Conservation (phyloP, 2,888 invertebrate species). For the Ochropacha duplaris region DNA sequence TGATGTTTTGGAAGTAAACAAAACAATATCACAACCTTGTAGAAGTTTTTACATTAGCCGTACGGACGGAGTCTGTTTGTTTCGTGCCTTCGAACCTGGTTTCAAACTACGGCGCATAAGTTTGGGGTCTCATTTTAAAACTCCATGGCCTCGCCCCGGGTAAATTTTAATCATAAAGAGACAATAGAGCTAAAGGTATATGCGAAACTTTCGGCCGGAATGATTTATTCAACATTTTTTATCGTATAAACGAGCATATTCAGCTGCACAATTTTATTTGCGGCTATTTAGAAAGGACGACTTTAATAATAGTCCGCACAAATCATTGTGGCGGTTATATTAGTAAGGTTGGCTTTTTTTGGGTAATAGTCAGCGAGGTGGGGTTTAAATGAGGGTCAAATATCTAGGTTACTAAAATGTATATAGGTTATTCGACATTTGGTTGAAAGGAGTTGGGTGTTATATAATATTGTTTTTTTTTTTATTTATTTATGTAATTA, state of each 20-base stretch:
- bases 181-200: conserved; percentile 67
- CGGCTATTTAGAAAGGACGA: conserved; percentile 28
- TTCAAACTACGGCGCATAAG: conserved; percentile 63
- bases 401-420: conserved; percentile 18
- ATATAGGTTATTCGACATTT: neutral
- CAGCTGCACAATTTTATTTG: conserved; percentile 38
- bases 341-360: conserved; percentile 31
- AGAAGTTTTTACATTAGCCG: conserved; percentile 77
- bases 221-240: conserved; percentile 60
- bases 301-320: conserved; percentile 35
- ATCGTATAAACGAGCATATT: conserved; percentile 24
- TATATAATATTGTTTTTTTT: too few relatives aligned
- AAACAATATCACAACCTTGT: conserved; percentile 54
- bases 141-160: conserved; percentile 51
- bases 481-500: too few relatives aligned
- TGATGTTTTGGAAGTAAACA: conserved; percentile 69
- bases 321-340: conserved; percentile 25
- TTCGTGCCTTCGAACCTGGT: conserved; percentile 64
- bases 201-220: conserved; percentile 52
- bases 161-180: conserved; percentile 76
- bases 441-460: too few relatives aligned
- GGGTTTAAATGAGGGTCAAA: conserved; percentile 28
- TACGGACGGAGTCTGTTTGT: conserved; percentile 64
- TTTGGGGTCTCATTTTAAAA: conserved; percentile 73
- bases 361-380: conserved; percentile 27